Percentiles rank a stretch among this genome's conserved stretches.
These are phyloP conservation scores for Datnioides undecimradiatus DNA, from an alignment of 2,113 vertebrate species.

Conservation along the genomic window DNA sequence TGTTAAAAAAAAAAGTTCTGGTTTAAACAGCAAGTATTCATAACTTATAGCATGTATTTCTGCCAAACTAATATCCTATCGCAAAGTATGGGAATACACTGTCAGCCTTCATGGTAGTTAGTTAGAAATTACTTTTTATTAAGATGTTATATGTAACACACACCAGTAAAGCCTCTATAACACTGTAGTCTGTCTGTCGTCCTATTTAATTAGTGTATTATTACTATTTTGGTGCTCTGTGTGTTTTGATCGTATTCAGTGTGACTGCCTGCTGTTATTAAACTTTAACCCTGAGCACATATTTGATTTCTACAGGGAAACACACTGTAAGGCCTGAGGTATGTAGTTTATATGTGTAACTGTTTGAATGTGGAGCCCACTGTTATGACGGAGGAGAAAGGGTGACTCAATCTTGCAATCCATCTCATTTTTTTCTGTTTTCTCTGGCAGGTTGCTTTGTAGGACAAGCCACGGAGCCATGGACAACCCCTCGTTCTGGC, in stretches of 20 bases:
- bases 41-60: not conserved
- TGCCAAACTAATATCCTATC: not conserved
- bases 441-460: conserved; percentile 11
- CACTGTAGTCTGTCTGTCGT: not conserved
- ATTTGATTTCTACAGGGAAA: conserved; percentile 6
- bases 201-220: not conserved
- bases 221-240: not conserved
- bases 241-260: not conserved
- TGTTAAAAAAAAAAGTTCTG: not conserved
- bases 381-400: not conserved
- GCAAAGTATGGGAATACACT: not conserved
- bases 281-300: not conserved
- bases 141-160: not conserved
- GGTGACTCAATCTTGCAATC: conserved; percentile 24
- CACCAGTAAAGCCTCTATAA: not conserved
- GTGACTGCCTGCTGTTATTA: conserved; percentile 27
- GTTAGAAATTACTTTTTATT: not conserved
- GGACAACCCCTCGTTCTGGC: conserved; percentile 3
- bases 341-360: not conserved
- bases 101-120: not conserved
- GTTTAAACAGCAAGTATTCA: conserved; percentile 1
- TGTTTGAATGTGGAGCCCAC: not conserved
- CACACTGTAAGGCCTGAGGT: not conserved
- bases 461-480: not conserved
- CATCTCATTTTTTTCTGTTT: conserved; percentile 3